Evolutionary conservation across 64 coral and sea anemone species (phyloP), one percentile per base, ranked within the genome.

Genomic region (Orbicella faveolata): DNA sequence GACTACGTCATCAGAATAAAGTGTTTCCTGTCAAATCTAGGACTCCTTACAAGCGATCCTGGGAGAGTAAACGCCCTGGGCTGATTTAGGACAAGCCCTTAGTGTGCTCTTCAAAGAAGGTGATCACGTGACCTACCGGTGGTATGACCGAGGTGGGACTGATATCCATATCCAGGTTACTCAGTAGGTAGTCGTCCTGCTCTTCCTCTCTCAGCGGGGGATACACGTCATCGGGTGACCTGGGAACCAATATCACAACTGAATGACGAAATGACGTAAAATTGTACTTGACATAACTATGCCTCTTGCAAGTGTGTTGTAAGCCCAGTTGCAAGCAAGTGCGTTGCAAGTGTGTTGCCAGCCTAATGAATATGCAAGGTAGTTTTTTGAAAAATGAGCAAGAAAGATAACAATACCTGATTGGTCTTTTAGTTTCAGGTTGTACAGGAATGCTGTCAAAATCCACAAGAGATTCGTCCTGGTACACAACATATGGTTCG

Each of bases 371-470:
- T 12, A 59, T 16, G 55, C 55, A 59, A 1, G 13, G 15, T 15
- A 59, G 55, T 1, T 10, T 26, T 26, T 26, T 9, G 6, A n/a
- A n/a, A 25, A 25, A 5, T 7, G 6, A 70, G 30, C 9, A 23
- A 5, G 1, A 6, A 10, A 2, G 5, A 59, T 35, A 57, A 20
- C 65, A 19, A 64, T 85, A 85, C 82, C 74, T 83, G 77, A 96
- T 87, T 48, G 95, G 95, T 36, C 95, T 36, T 21, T 83, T 78
- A 3, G 92, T 94, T 84, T 96, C 83, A 20, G 95, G 95, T 35
- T 96, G 95, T 3, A 96, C 95, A 39, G 92, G 91, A 52, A 96
- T 79, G n/a, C 95, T 96, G 69, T 93, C 95, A 39, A 96, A 83
- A 83, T 94, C 92, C 2, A 96, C 79, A 61, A 90, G 14, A 36